Conservation (phyloP, 2,113 vertebrate genomes). For the Sylvilagus bachmani region DNA sequence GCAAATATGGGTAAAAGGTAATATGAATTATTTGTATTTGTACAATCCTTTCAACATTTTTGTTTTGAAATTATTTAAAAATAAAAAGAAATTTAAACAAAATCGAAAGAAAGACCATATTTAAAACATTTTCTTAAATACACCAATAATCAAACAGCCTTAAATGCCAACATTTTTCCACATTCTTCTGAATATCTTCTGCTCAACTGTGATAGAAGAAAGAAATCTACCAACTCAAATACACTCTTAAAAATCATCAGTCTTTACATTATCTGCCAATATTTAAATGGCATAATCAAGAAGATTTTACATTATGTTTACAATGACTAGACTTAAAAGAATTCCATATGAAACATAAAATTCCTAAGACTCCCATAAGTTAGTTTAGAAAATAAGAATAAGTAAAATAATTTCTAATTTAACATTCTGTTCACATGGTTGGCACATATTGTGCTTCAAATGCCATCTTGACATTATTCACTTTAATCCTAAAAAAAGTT, state of each 20-base stretch:
- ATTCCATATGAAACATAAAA: constrained; percentile 6
- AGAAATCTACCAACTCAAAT: constrained; percentile 24
- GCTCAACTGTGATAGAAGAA: constrained; percentile 2
- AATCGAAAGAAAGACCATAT: not conserved
- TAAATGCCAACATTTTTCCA: constrained; percentile 30
- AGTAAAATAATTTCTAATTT: not conserved
- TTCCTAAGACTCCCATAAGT: constrained; percentile 19
- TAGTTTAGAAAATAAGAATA: constrained; percentile 29
- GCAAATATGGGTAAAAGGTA: not conserved
- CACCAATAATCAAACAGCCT: not conserved
- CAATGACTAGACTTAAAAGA: constrained; percentile 23
- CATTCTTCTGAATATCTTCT: constrained; percentile 56
- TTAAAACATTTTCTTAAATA: constrained; percentile 52
- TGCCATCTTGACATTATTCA: not conserved
- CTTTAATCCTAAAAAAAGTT: constrained; percentile 39
- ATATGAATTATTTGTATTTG: not conserved
- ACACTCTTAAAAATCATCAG: constrained; percentile 27
- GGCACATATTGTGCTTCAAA: not conserved
- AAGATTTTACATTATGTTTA: constrained; percentile 36
- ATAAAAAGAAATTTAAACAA: constrained; percentile 36
- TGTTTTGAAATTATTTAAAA: constrained; percentile 50
- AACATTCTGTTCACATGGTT: not conserved
- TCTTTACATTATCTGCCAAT: not conserved
- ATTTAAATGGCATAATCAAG: constrained; percentile 31
- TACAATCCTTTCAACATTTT: not conserved